Base-by-base conservation (phyloP, 2,113 vertebrate species). In the Lepisosteus oculatus region DNA sequence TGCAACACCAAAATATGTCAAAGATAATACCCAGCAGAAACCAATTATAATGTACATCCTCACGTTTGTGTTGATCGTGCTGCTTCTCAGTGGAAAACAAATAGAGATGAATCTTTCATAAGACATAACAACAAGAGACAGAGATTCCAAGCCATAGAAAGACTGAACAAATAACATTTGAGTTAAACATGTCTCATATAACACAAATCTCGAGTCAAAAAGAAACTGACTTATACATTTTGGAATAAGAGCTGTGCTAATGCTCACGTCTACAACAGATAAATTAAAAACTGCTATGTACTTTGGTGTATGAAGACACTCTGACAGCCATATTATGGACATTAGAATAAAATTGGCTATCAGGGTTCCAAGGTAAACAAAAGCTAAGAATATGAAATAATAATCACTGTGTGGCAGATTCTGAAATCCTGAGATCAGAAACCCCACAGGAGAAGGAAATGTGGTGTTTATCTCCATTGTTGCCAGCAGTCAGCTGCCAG, bases 181-280 rank as follows among this genome's bases (percentile, higher is more conserved):
- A n/a, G n/a, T 66, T 13, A 66, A 11, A 47, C 64, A 66, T 4
- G 12, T 4, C 4, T 29, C 44, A 47, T 66, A 66, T 3, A 47
- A 66, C 1, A 66, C 44, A 47, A 43, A 66, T 43, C 13, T 2
- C 0, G 41, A 47, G 3, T 14, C 17, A 7, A 66, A 47, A 47
- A 66, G 64, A 47, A 66, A 66, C 9, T 14, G 11, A 14, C 17
- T 15, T 3, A 66, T 43, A 47, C 11, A 12, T 47, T 66, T 66
- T 66, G 64, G 64, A 43, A 66, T 47, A 9, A 66, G 11, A 4
- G 64, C 64, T 1, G 64, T 66, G 64, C 64, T 66, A 17, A 13
- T n/a, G 17, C 41, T 9, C 17, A 66, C 41, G 14, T 66, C 64
- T 66, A 14, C 64, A 13, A 66, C 6, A 4, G 64, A 43, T 47